Percentiles rank a stretch among this genome's conserved stretches.
These are phyloP conservation scores for Bubo bubo DNA, from an alignment of 2,113 vertebrate genomes.

Conservation along the genomic window DNA sequence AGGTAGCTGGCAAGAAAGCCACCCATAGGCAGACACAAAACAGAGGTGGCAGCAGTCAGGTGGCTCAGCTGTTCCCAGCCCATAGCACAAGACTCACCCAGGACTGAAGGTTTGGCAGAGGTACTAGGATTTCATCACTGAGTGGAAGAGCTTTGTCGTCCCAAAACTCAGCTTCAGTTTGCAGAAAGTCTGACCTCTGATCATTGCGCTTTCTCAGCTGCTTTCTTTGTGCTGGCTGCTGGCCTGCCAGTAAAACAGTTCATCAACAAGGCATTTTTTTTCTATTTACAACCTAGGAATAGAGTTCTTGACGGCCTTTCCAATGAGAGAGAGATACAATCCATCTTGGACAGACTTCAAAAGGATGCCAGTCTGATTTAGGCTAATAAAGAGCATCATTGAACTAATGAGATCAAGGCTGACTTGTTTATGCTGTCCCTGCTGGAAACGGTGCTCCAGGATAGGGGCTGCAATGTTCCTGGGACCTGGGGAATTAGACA, in stretches of 20 bases:
- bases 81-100: not conserved
- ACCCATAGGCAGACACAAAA: not conserved
- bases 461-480: not conserved
- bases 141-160: not conserved
- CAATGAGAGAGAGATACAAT: not conserved
- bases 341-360: slow-evolving; percentile 39
- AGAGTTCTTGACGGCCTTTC: not conserved
- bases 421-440: slow-evolving; percentile 14
- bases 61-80: not conserved
- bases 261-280: not conserved
- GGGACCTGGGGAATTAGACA: not conserved
- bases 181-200: not conserved
- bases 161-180: not conserved
- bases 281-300: slow-evolving; percentile 8
- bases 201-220: not conserved
- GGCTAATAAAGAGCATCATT: slow-evolving; percentile 38
- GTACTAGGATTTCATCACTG: not conserved
- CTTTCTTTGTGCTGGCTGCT: not conserved
- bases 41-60: not conserved
- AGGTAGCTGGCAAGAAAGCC: not conserved
- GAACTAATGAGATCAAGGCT: slow-evolving; percentile 50
- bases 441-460: slow-evolving; percentile 13
- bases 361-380: slow-evolving; percentile 45
- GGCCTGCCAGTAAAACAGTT: not conserved
- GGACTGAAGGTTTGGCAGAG: not conserved